These are phyloP conservation scores for Deroplatys truncata DNA, from an alignment of 2,888 invertebrate genomes.

Conservation along the genomic window DNA sequence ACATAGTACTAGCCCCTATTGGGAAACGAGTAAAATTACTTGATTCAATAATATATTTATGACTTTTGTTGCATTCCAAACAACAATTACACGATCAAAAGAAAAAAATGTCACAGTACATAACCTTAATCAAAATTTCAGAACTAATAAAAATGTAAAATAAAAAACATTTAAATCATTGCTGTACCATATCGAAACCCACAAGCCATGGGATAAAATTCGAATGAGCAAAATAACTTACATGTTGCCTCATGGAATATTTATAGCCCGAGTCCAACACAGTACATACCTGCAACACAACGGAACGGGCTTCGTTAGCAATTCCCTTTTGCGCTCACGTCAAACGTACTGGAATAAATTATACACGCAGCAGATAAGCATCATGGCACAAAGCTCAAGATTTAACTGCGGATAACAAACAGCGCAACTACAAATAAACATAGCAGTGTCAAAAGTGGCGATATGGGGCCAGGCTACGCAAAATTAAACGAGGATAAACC, in stretches of 20 bases:
- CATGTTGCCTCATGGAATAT: background rate
- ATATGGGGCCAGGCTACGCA: no score
- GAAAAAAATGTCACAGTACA: no score
- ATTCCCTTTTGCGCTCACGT: background rate
- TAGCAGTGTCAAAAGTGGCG: background rate
- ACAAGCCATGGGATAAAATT: background rate
- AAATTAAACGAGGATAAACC: no score
- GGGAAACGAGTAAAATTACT: no score
- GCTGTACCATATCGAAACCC: no score
- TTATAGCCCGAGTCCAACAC: background rate
- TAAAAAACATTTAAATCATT: background rate
- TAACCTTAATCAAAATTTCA: no score
- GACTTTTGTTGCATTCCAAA: no score
- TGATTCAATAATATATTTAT: no score
- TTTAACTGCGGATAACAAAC: background rate
- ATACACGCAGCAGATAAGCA: background rate
- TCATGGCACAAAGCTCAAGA: background rate
- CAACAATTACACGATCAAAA: no score
- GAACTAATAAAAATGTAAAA: background rate
- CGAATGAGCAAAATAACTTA: background rate
- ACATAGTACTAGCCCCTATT: no score
- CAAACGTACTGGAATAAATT: background rate
- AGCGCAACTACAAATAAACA: background rate
- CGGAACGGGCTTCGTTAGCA: background rate
- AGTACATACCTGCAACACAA: background rate